Conservation (phyloP, 2,797 vertebrate genomes). For the Tolypeutes matacus region DNA sequence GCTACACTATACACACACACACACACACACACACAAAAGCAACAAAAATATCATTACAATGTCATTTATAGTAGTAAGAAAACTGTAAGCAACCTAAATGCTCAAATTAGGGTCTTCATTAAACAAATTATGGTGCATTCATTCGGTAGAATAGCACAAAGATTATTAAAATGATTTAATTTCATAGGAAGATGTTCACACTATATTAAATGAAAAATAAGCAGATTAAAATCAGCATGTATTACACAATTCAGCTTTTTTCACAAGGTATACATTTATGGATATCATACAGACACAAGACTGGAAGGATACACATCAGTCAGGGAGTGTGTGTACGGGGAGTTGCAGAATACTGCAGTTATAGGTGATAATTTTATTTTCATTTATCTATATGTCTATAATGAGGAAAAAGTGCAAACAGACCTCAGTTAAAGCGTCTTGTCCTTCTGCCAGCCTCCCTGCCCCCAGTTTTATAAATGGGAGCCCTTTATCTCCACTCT, state of each 20-base stretch:
- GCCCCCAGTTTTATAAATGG: neutral
- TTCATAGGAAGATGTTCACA: neutral
- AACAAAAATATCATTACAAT: neutral
- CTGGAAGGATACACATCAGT: neutral
- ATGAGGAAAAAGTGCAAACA: neutral
- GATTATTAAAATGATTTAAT: conserved; percentile 10
- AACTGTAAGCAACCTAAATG: neutral
- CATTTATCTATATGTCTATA: neutral
- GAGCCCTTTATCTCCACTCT: neutral
- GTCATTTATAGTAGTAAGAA: neutral
- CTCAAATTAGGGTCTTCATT: conserved; percentile 3
- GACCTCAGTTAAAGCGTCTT: neutral
- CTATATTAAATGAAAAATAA: conserved; percentile 14
- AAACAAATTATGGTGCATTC: neutral
- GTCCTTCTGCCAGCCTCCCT: neutral
- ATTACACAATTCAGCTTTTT: neutral
- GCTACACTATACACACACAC: no score
- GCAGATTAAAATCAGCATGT: neutral
- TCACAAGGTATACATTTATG: neutral
- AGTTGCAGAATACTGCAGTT: neutral
- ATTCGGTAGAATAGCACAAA: neutral
- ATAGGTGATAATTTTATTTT: neutral
- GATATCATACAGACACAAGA: neutral
- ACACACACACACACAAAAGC: no score
- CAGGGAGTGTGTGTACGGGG: no score